Base-by-base conservation (phyloP, 2,113 vertebrate species). In the Aegithalos caudatus region DNA sequence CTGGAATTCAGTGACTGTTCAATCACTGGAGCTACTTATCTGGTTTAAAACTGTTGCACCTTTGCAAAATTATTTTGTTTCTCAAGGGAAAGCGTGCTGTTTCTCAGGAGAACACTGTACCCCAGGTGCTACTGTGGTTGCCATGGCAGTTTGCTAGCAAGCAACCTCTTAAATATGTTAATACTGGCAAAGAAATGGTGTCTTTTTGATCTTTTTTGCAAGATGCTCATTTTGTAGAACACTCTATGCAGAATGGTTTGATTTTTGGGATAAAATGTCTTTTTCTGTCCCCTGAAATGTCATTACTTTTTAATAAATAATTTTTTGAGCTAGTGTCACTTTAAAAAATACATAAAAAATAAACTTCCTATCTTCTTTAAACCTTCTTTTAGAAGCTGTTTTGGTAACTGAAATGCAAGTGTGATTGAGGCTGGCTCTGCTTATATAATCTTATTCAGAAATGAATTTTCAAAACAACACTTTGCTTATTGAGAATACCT, bases 61-160 rank as follows among this genome's bases (percentile, higher is more conserved):
- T 38, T 51, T 60, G 51, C 23, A 53, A 29, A 91, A 37, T 56
- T 3, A 28, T 47, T 62, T 25, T 33, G 44, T 86, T 92, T 89
- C 73, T 73, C 33, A 5, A 19, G 81, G 42, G 82, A 44, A 65
- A 48, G 12, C 8, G 2, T 54, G 86, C 86, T 86, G 47, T 81
- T 92, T 67, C 72, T 80, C 23, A 44, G 74, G 67, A 83, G 44
- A 77, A 5, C 4, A 1, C 47, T 20, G 79, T 51, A 62, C 54
- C 60, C 82, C 74, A 56, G 72, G 87, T 88, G 56, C 58, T 66
- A 0, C 44, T 76, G 80, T 88, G 86, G 95, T 95, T 96, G 88
- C 95, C 92, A 89, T 96, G 91, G 88, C 78, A 95, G 31, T 96
- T 92, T 88, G 66, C 50, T 92, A 73, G 79, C 93, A 82, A 91